These are phyloP conservation scores for Matsumurasca onukii DNA, from an alignment of 1,140 invertebrate species.

Conservation along the genomic window DNA sequence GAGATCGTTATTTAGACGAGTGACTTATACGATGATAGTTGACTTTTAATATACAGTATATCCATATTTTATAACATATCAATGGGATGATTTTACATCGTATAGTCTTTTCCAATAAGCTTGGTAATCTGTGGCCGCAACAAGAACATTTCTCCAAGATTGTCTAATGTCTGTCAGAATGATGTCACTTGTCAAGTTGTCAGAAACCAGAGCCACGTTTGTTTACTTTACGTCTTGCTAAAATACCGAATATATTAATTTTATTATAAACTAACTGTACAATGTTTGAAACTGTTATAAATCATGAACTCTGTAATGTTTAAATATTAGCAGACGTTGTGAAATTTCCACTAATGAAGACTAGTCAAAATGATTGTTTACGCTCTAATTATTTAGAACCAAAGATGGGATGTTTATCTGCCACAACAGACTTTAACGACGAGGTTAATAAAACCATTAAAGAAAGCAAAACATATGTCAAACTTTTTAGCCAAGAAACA, in stretches of 20 bases:
- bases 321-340: neutral
- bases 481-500: conserved; percentile 46
- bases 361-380: conserved; percentile 45
- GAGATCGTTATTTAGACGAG: too few species aligned
- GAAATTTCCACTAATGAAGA: neutral
- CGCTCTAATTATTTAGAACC: conserved; percentile 45
- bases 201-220: too few species aligned
- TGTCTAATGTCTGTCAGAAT: too few species aligned
- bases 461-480: conserved; percentile 48
- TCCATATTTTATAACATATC: too few species aligned
- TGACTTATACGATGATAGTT: too few species aligned
- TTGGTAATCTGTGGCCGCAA: too few species aligned
- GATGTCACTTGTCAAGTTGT: too few species aligned
- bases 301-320: neutral
- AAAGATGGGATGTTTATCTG: conserved; percentile 48
- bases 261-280: neutral
- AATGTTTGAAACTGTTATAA: too few species aligned
- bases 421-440: conserved; percentile 48
- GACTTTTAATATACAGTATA: too few species aligned
- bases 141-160: too few species aligned
- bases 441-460: conserved; percentile 44
- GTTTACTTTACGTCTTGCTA: neutral
- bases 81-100: too few species aligned
- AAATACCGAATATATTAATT: neutral
- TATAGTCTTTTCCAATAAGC: too few species aligned